These are phyloP conservation scores for Lepidochrysops patricia DNA, from an alignment of 2,888 invertebrate species.

Conservation along the genomic window DNA sequence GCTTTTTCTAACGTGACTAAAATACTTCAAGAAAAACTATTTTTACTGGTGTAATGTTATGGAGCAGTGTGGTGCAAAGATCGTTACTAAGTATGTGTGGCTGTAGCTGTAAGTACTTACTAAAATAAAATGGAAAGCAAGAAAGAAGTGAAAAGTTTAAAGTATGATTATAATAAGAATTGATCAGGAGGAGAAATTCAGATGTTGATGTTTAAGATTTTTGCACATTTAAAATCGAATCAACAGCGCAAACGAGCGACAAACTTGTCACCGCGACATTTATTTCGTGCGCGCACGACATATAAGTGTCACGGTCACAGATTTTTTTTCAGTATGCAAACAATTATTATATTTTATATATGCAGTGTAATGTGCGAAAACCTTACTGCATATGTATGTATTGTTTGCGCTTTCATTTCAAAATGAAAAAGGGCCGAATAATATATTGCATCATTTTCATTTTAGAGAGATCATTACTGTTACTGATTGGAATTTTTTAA, in stretches of 20 bases:
- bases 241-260: not conserved
- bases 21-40: slow-evolving; percentile 4
- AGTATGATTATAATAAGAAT: not conserved
- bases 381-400: not conserved
- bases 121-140: slow-evolving; percentile 1
- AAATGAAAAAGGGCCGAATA: not conserved
- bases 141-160: not conserved
- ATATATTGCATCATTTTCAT: not conserved
- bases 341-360: not conserved
- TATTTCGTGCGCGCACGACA: not conserved
- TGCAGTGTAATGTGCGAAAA: not conserved
- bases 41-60: slow-evolving; percentile 3
- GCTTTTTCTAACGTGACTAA: not conserved
- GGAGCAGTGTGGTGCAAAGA: slow-evolving; percentile 2
- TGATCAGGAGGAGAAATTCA: not conserved
- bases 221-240: not conserved
- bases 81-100: not conserved
- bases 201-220: not conserved
- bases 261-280: not conserved
- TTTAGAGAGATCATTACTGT: too few relatives aligned
- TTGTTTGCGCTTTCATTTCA: not conserved
- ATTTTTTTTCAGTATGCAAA: not conserved
- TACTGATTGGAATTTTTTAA: too few relatives aligned
- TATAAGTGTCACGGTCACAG: not conserved
- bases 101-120: not conserved